Evolutionary conservation across 2,113 vertebrate genomes (phyloP).

Genomic region (Nymphicus hollandicus): DNA sequence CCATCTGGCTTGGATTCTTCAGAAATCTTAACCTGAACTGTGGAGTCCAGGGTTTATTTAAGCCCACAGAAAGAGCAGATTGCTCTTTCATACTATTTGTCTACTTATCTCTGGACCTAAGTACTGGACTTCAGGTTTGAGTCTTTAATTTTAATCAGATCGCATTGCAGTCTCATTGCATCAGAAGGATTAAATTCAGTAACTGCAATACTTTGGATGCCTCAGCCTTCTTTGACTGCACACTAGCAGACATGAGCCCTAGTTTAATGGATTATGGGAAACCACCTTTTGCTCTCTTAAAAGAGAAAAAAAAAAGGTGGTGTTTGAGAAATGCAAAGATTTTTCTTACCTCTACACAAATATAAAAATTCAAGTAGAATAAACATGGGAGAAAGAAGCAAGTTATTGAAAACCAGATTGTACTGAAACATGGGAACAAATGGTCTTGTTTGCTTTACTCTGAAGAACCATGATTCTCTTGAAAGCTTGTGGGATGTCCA

Average conservation of each 20-base stretch:
- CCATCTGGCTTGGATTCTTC: not conserved
- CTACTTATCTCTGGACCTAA: not conserved
- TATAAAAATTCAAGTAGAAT: not conserved
- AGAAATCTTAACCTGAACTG: not conserved
- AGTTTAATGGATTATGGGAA: not conserved
- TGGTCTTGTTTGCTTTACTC: not conserved
- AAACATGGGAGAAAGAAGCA: not conserved
- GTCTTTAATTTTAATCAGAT: slow-evolving; percentile 46
- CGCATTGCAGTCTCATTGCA: not conserved
- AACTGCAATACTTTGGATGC: not conserved
- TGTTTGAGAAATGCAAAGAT: not conserved
- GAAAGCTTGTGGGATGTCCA: not conserved
- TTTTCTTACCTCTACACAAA: not conserved
- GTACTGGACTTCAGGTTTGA: slow-evolving; percentile 28
- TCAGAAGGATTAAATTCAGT: slow-evolving; percentile 16
- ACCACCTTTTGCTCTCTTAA: not conserved
- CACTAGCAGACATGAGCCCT: not conserved
- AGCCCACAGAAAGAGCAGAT: not conserved
- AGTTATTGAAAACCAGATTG: not conserved
- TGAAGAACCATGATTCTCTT: not conserved
- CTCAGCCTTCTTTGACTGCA: slow-evolving; percentile 2
- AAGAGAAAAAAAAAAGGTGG: not conserved
- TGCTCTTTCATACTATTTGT: not conserved
- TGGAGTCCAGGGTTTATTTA: not conserved
- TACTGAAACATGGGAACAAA: not conserved